Conservation (phyloP, 2,113 vertebrate species). For the Phalacrocorax carbo region DNA sequence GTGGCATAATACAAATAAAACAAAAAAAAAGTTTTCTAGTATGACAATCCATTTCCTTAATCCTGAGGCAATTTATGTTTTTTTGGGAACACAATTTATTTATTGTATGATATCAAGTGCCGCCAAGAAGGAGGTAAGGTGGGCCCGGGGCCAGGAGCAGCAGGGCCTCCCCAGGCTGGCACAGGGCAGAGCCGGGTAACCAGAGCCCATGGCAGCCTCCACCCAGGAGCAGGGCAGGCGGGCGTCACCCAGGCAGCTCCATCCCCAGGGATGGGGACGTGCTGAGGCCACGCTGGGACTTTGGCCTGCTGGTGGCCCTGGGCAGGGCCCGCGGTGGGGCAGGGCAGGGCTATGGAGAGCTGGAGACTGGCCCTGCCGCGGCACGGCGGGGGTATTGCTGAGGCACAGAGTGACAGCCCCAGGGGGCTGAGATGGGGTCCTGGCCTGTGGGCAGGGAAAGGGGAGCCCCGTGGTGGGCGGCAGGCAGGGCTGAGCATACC, state of each 20-base stretch:
- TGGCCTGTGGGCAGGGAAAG: background rate
- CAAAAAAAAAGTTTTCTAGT: background rate
- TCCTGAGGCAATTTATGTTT: background rate
- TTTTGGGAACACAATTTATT: accelerated
- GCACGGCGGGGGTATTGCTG: accelerated
- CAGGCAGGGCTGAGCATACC: no score
- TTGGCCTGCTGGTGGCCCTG: no score
- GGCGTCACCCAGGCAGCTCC: background rate
- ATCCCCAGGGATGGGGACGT: accelerated
- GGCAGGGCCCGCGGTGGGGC: background rate
- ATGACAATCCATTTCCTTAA: background rate
- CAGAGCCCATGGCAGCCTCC: background rate
- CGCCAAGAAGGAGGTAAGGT: background rate
- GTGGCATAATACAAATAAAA: no score
- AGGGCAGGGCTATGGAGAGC: background rate
- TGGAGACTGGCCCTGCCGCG: accelerated
- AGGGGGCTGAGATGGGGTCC: no score
- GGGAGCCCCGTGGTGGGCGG: accelerated
- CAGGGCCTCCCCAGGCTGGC: background rate
- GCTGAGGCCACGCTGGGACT: accelerated
- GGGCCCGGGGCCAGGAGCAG: no score
- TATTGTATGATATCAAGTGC: background rate
- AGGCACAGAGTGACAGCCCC: background rate
- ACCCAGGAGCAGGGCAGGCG: background rate
- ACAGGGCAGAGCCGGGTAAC: background rate